These are phyloP conservation scores for Caenorhabditis afra DNA, from an alignment of 2,888 invertebrate genomes.

Conservation along the genomic window DNA sequence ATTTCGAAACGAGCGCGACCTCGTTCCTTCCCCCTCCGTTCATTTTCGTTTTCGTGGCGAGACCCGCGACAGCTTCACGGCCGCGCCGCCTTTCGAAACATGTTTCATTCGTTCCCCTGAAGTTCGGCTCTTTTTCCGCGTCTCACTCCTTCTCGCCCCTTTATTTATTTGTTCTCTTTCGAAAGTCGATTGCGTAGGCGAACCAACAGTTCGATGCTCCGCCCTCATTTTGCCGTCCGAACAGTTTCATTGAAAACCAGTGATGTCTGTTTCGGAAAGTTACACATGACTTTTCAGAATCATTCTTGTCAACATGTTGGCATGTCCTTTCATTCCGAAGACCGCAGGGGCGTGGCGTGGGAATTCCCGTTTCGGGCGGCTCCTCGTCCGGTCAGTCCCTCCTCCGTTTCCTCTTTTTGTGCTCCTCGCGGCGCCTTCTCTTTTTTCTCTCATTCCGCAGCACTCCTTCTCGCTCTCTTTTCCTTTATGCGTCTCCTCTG, in stretches of 20 bases:
- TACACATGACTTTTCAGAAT: no score
- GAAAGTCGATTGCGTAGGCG: not conserved
- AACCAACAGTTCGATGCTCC: no score
- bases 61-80: slow-evolving; percentile 12
- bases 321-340: not conserved
- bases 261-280: no score
- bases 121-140: not conserved
- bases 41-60: slow-evolving; percentile 6
- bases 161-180: slow-evolving; percentile 13
- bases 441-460: slow-evolving; percentile 5
- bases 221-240: no score
- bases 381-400: not conserved
- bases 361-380: not conserved
- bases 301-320: not conserved
- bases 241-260: no score
- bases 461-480: not conserved
- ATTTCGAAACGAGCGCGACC: slow-evolving; percentile 12
- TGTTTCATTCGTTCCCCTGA: not conserved
- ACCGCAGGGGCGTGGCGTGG: not conserved
- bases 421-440: slow-evolving; percentile 5
- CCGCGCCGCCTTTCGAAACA: slow-evolving; percentile 10
- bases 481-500: no score
- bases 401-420: not conserved
- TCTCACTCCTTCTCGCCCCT: not conserved
- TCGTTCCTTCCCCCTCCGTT: not conserved